These are phyloP conservation scores for Zelleria hepariella DNA, from an alignment of 2,888 invertebrate genomes.

Conservation along the genomic window DNA sequence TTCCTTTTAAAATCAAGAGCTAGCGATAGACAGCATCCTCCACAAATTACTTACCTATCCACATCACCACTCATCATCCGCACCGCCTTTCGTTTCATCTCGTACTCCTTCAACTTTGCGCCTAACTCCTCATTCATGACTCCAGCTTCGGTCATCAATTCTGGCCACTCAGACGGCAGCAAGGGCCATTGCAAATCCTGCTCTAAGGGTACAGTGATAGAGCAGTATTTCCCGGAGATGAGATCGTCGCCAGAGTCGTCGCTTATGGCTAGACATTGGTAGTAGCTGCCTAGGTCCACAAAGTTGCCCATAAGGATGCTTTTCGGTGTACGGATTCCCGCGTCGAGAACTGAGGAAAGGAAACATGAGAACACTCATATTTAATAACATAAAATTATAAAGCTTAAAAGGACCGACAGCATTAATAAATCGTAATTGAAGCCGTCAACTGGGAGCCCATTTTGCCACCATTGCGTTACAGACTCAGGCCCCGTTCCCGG, in stretches of 20 bases:
- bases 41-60: background rate
- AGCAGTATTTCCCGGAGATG: slow-evolving; percentile 15
- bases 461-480: no score
- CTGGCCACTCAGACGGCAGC: slow-evolving; percentile 14
- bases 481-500: no score
- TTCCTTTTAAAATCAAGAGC: no score
- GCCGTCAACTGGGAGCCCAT: no score
- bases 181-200: slow-evolving; percentile 15
- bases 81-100: background rate
- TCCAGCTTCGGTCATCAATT: slow-evolving; percentile 7
- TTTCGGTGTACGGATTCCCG: slow-evolving; percentile 6
- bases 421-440: no score
- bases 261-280: slow-evolving; percentile 8
- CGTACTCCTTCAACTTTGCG: slow-evolving; percentile 3
- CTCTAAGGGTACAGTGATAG: slow-evolving; percentile 10
- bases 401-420: no score
- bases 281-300: slow-evolving; percentile 8
- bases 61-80: background rate
- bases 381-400: background rate
- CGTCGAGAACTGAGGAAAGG: slow-evolving; percentile 6
- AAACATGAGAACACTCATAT: no score
- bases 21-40: no score
- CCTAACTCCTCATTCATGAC: slow-evolving; percentile 5
- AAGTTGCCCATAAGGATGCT: slow-evolving; percentile 7
- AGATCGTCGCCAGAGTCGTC: background rate